A percentile compares a stretch with the other conserved stretches of the same genome.
Conservation (phyloP, 1,140 invertebrate species). For the Parapsyche elsis region DNA sequence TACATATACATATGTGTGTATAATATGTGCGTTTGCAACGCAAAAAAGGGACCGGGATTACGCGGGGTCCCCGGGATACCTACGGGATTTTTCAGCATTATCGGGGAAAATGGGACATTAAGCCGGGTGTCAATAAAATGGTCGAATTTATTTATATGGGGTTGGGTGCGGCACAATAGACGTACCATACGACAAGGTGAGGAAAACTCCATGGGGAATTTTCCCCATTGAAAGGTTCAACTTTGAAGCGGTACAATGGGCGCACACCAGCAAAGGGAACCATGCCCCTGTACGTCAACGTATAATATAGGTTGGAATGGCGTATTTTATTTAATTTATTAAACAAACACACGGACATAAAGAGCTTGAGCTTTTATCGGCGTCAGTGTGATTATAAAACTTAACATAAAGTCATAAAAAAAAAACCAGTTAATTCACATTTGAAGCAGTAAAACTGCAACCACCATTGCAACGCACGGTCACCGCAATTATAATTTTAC, state of each 20-base stretch:
- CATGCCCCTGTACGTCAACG: neutral
- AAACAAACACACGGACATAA: too few relatives aligned
- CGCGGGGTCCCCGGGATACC: neutral
- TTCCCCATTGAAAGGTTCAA: neutral
- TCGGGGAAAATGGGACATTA: conserved; percentile 30
- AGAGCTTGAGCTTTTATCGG: too few relatives aligned
- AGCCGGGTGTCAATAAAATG: conserved; percentile 29
- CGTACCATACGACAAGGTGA: neutral
- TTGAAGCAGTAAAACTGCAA: too few relatives aligned
- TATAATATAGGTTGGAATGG: too few relatives aligned
- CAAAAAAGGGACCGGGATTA: conserved; percentile 24
- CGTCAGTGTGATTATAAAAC: too few relatives aligned
- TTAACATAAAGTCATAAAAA: too few relatives aligned
- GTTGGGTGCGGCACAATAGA: neutral
- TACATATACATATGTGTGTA: neutral
- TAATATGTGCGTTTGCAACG: neutral
- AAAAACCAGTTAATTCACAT: too few relatives aligned
- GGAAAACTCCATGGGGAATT: conserved; percentile 6
- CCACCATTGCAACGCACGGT: too few relatives aligned
- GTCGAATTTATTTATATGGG: conserved; percentile 30
- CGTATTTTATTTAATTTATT: too few relatives aligned
- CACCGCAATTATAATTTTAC: too few relatives aligned
- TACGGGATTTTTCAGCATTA: conserved; percentile 30
- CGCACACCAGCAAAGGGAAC: neutral
- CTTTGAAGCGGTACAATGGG: neutral